These are phyloP conservation scores for Rhopalosiphum maidis DNA, from an alignment of 1,140 invertebrate genomes.

Conservation along the genomic window DNA sequence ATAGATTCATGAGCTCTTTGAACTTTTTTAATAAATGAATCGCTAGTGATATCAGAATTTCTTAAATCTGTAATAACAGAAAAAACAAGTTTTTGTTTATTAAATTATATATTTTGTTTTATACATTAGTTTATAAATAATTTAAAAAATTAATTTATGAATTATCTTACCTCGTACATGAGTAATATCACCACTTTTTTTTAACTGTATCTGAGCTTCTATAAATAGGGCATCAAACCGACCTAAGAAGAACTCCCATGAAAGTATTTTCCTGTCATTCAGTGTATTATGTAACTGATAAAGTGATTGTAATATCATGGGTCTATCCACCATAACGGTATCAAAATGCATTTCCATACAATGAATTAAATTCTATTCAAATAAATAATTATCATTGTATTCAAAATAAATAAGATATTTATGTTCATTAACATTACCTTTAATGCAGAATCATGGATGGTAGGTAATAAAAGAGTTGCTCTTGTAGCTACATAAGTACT, in stretches of 20 bases:
- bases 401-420: conserved; percentile 47
- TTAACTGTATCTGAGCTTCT: conserved; percentile 90
- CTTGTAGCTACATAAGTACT: conserved; percentile 94
- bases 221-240: conserved; percentile 95
- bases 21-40: conserved; percentile 86
- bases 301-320: conserved; percentile 95
- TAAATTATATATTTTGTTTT: not conserved
- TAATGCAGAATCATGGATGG: conserved; percentile 87
- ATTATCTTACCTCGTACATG: conserved; percentile 76
- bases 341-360: conserved; percentile 93
- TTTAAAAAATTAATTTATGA: not conserved
- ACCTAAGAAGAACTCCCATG: conserved; percentile 98
- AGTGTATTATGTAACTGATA: conserved; percentile 94
- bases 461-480: conserved; percentile 90
- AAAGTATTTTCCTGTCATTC: conserved; percentile 86
- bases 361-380: conserved; percentile 76
- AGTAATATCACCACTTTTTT: conserved; percentile 81
- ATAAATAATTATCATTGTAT: conserved; percentile 36
- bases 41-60: conserved; percentile 87
- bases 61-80: conserved; percentile 76
- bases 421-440: conserved; percentile 65
- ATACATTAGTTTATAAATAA: not conserved
- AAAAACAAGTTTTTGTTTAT: conserved; percentile 59
- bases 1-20: conserved; percentile 89
- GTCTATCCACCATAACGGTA: conserved; percentile 92